Percentiles rank a stretch among this genome's conserved stretches.
These are phyloP conservation scores for Laupala kohalensis DNA, from an alignment of 1,140 invertebrate genomes.

Conservation along the genomic window DNA sequence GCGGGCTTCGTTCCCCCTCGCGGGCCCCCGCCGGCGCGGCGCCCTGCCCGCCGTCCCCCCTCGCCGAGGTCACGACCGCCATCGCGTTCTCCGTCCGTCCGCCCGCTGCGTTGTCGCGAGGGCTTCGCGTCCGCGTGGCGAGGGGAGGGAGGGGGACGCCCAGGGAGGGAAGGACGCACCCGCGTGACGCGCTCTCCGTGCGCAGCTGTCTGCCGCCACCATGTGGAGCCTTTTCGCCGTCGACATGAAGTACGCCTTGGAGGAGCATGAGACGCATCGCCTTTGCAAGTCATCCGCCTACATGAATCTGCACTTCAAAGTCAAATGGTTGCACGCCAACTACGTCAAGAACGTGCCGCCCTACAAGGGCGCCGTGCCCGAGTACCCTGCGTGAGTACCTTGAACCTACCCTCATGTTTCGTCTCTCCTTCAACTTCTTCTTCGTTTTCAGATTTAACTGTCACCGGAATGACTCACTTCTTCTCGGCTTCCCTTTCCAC, in stretches of 20 bases:
- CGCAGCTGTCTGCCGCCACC: constrained; percentile 83
- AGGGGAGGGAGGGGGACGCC: too few relatives aligned
- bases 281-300: constrained; percentile 96
- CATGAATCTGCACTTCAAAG: constrained; percentile 99
- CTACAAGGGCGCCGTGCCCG: constrained; percentile 82
- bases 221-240: constrained; percentile 96
- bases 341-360: constrained; percentile 97
- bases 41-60: too few relatives aligned
- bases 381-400: constrained; percentile 75
- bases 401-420: neutral
- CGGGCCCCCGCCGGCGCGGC: too few relatives aligned
- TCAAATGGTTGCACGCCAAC: constrained; percentile 97
- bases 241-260: constrained; percentile 94
- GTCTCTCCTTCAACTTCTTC: neutral
- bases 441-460: too few relatives aligned
- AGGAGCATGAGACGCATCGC: constrained; percentile 93
- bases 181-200: constrained; percentile 18
- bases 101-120: too few relatives aligned
- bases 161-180: too few relatives aligned
- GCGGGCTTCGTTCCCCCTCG: too few relatives aligned
- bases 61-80: too few relatives aligned
- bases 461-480: too few relatives aligned
- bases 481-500: too few relatives aligned
- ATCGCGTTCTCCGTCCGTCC: too few relatives aligned
- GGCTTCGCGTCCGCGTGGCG: too few relatives aligned